phyloP scores from a whole-genome alignment of 2,113 vertebrate genomes.

The Zosterops borbonicus region DNA sequence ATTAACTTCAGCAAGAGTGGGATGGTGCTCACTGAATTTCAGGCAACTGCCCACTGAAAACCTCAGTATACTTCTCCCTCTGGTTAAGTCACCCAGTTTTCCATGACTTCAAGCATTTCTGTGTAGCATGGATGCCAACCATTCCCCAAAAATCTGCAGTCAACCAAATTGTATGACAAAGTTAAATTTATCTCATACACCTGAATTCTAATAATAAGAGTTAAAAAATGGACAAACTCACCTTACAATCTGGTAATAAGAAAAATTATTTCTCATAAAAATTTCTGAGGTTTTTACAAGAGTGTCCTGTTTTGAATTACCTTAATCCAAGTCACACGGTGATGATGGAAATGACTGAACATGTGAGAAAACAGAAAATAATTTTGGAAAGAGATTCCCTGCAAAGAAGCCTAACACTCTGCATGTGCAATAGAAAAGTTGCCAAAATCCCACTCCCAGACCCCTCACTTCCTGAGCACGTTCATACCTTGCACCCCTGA shows the following conservation, averaged over 20 bases:
- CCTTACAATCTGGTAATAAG: background rate
- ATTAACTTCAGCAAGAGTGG: background rate
- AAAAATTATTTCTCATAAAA: background rate
- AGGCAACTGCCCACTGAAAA: background rate
- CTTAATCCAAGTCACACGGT: background rate
- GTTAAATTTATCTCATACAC: background rate
- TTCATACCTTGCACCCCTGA: background rate
- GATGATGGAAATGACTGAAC: background rate
- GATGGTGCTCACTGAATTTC: background rate
- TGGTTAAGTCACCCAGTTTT: background rate
- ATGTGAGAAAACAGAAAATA: background rate
- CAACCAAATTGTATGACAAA: background rate
- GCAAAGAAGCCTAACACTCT: background rate
- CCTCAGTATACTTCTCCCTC: background rate
- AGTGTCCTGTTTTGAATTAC: background rate
- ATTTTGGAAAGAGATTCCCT: background rate
- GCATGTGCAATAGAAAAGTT: background rate
- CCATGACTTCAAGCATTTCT: background rate
- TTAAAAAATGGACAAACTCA: background rate
- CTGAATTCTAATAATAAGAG: background rate
- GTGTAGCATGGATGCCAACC: background rate
- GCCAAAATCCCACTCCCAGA: background rate
- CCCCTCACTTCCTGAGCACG: fast-evolving
- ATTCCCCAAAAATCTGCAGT: background rate
- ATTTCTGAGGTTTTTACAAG: background rate